Conservation (phyloP, 92 coral and sea anemone genomes). For the Desmophyllum pertusum region DNA sequence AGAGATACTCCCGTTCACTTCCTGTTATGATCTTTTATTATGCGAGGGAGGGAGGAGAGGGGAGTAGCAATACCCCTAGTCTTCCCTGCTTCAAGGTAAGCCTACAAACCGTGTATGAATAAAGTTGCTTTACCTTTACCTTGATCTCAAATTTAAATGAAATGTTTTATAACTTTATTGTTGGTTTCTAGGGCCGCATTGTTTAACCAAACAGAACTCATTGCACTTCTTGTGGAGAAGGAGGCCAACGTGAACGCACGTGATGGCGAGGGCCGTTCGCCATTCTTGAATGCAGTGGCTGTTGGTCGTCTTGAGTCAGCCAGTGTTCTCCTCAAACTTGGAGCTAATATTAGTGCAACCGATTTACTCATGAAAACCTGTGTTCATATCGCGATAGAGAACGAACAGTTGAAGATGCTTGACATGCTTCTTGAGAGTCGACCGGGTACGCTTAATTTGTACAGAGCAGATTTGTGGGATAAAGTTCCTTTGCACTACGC, state of each 20-base stretch:
- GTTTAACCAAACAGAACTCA: slow-evolving; percentile 31
- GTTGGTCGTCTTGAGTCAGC: slow-evolving; percentile 69
- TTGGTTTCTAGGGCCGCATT: slow-evolving; percentile 42
- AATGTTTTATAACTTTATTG: neutral
- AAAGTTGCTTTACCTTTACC: too few species aligned
- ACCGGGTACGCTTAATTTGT: slow-evolving; percentile 31
- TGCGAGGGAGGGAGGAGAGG: too few species aligned
- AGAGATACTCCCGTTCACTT: too few species aligned
- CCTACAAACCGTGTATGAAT: too few species aligned
- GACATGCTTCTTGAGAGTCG: slow-evolving; percentile 59
- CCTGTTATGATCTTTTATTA: too few species aligned
- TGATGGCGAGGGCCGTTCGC: slow-evolving; percentile 68
- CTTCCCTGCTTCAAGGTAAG: too few species aligned
- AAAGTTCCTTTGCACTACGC: slow-evolving; percentile 83
- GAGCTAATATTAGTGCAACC: slow-evolving; percentile 60
- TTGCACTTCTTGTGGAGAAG: slow-evolving; percentile 51
- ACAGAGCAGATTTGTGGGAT: slow-evolving; percentile 58
- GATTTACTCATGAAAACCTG: slow-evolving; percentile 67
- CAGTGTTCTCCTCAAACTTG: slow-evolving; percentile 55
- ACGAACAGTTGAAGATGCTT: slow-evolving; percentile 61
- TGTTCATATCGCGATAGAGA: slow-evolving; percentile 78
- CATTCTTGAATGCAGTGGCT: slow-evolving; percentile 75
- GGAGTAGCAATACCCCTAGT: too few species aligned
- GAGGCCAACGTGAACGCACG: slow-evolving; percentile 62
- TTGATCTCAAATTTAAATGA: neutral